Evolutionary conservation across 2,113 vertebrate species (phyloP), one percentile per base, ranked within the genome.

Genomic region (Phrynosoma blainvillii): DNA sequence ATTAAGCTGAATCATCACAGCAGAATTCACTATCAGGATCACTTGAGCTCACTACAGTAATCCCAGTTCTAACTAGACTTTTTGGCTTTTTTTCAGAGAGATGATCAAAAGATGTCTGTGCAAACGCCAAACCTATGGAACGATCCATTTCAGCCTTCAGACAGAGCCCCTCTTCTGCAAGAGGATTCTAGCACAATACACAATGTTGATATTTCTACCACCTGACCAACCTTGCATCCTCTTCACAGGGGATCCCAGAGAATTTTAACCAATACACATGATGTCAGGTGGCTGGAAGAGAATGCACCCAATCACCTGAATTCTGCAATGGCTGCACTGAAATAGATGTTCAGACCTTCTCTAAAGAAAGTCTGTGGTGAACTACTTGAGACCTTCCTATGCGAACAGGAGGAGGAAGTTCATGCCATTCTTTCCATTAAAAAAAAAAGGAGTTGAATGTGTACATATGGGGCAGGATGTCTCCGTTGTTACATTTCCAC

Each of bases 41-140:
- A 54, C 4, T 27, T 23, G 16, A 40, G 25, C 66, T 2, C 23
- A 9, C 83, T 36, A 6, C 21, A 12, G 6, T 1, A 2, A 2
- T 56, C 20, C 80, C 16, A 32, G 12, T 75, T n/a, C 87, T 78
- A 68, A 79, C 40, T 62, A 47, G 27, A 47, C 21, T 25, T 27
- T 78, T 27, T 94, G 81, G 90, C 79, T 94, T 66, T 86, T 66
- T 1, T 62, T 62, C 91, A 96, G 95, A 87, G 78, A 85, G 3
- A 10, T 0, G 0, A 30, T 0, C 0, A 21, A 0, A 0, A 70
- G 82, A 90, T 52, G 87, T 92, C 70, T 71, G 82, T 20, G 0
- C 0, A 0, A 9, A 1, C 0, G 54, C 73, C 73, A 0, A 0
- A 12, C 80, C 1, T 0, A 0, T 75, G 12, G 79, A 91, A 76